These are phyloP conservation scores for Epistrophella euchroma DNA, from an alignment of 2,888 invertebrate genomes.

Conservation along the genomic window DNA sequence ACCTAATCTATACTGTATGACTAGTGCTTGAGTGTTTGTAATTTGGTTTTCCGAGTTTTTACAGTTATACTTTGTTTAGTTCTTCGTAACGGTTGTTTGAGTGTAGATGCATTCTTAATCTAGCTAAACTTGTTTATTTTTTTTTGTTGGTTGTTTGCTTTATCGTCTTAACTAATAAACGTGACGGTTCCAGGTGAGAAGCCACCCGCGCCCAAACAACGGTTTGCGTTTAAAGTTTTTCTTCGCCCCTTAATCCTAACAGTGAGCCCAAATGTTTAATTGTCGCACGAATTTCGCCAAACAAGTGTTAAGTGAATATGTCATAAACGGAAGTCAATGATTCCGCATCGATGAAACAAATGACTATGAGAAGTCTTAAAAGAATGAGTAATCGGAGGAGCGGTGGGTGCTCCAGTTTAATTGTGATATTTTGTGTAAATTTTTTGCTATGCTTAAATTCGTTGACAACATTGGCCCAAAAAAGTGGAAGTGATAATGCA, in stretches of 20 bases:
- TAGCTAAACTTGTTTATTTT: slow-evolving; percentile 65
- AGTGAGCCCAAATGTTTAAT: slow-evolving; percentile 51
- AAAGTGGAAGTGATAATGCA: slow-evolving; percentile 44
- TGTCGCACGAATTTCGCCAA: background rate
- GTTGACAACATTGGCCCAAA: slow-evolving; percentile 37
- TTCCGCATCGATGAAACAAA: slow-evolving; percentile 42
- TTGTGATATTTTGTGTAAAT: slow-evolving; percentile 65
- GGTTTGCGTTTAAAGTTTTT: slow-evolving; percentile 28
- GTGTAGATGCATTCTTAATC: slow-evolving; percentile 80
- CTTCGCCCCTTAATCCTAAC: background rate
- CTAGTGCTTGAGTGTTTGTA: slow-evolving; percentile 47
- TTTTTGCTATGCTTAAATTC: slow-evolving; percentile 21
- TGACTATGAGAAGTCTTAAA: slow-evolving; percentile 60
- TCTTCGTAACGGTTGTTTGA: slow-evolving; percentile 84
- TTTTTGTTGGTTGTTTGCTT: slow-evolving; percentile 27
- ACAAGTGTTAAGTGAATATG: slow-evolving; percentile 44
- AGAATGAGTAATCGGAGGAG: slow-evolving; percentile 71
- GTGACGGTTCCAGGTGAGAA: slow-evolving; percentile 61
- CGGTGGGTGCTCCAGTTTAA: slow-evolving; percentile 42
- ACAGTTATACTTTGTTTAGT: slow-evolving; percentile 79
- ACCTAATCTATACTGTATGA: background rate
- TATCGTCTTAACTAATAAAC: slow-evolving; percentile 45
- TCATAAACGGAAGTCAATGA: slow-evolving; percentile 67
- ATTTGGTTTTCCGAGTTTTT: slow-evolving; percentile 59
- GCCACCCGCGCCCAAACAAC: slow-evolving; percentile 47